Conservation (phyloP, 1,140 invertebrate genomes). For the Stegodyphus dumicola region DNA sequence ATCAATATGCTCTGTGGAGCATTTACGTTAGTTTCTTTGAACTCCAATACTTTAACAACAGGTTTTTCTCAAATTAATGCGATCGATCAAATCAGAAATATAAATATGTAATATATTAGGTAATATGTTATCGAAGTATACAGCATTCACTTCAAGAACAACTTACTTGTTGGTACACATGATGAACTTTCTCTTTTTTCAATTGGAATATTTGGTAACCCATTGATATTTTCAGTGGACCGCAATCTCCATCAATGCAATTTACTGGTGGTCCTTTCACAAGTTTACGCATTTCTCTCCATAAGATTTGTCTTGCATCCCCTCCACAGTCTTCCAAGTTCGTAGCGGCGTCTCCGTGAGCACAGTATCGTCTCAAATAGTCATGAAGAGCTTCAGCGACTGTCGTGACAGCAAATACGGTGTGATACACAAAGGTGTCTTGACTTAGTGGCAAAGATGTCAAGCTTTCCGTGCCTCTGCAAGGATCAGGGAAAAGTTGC, state of each 20-base stretch:
- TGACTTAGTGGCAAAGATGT: slow-evolving; percentile 47
- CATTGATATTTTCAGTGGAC: not conserved
- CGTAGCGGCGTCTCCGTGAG: slow-evolving; percentile 58
- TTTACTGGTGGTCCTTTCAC: not conserved
- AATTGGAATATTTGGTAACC: slow-evolving; percentile 54
- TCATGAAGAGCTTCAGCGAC: slow-evolving; percentile 68
- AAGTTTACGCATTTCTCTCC: slow-evolving; percentile 23
- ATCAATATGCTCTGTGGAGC: no score
- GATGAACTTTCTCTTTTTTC: slow-evolving; percentile 22
- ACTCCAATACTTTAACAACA: no score
- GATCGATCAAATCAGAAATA: no score
- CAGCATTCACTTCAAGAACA: no score
- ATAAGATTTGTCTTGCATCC: slow-evolving; percentile 61
- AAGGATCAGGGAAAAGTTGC: slow-evolving; percentile 29
- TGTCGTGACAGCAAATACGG: slow-evolving; percentile 68
- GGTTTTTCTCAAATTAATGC: no score
- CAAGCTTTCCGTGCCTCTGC: slow-evolving; percentile 58
- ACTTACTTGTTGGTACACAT: slow-evolving; percentile 39
- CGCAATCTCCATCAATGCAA: slow-evolving; percentile 33
- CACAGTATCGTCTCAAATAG: slow-evolving; percentile 64
- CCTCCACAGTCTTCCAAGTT: slow-evolving; percentile 65
- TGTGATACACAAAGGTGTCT: slow-evolving; percentile 68
- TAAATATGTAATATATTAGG: no score
- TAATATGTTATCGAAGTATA: no score
- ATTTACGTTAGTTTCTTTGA: no score